Base-by-base conservation (phyloP, 2,888 invertebrate species). In the Tachystola acroxantha region DNA sequence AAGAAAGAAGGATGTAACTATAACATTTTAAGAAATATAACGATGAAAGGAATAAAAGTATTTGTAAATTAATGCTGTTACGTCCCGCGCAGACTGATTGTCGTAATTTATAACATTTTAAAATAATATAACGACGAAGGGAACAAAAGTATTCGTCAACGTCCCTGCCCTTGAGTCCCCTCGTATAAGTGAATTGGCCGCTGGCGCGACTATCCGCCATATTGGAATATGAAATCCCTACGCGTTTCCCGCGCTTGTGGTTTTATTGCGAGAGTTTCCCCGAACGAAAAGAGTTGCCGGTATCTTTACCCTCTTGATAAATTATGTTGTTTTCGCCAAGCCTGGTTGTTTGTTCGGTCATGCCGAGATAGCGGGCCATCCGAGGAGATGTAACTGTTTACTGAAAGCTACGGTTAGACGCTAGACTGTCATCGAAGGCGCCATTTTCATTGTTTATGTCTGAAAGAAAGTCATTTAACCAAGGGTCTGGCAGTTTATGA, bases 241-340 rank as follows among this genome's bases (percentile, higher is more conserved):
- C 59, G 60, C 42, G 45, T 50, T n/a, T 49, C 51, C 58, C 58
- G 54, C 60, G 65, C 58, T 63, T 73, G 67, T 58, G 73, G 74
- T 75, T 80, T 81, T 82, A 81, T 78, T 72, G 63, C 65, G 58
- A 49, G 72, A 79, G 67, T 75, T 76, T 69, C 55, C 66, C 60
- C 56, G 48, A 49, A 33, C 34, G 33, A 57, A 60, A 57, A 57
- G 41, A 42, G 57, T 57, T 53, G 60, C 64, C 69, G 69, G 74
- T 74, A 70, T 74, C 69, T 64, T 64, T 62, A 65, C 74, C 77
- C 75, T 70, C 71, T 68, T 82, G 84, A 85, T 84, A 84, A 82
- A 85, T 82, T 65, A 79, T 75, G 79, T 85, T 85, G 85, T 85
- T 85, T 85, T 82, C 82, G 81, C 69, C 74, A 70, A 77, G 58